Conservation (phyloP, 2,888 invertebrate species). For the Sisyra terminalis region DNA sequence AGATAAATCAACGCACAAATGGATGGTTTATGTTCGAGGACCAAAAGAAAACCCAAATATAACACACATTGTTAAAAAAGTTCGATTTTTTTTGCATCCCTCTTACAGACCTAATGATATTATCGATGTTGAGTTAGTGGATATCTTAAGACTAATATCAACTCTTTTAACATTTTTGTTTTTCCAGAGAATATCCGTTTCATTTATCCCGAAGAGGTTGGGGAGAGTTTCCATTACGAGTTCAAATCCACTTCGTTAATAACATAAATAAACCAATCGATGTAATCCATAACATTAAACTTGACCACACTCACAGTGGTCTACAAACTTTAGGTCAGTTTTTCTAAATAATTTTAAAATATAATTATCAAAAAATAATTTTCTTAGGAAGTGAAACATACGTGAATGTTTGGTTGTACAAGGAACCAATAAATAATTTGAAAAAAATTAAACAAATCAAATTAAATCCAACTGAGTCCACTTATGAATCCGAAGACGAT, state of each 20-base stretch:
- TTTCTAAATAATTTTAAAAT: neutral
- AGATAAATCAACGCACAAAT: conserved; percentile 67
- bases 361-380: conserved; percentile 8
- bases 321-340: conserved; percentile 57
- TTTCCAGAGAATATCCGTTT: conserved; percentile 56
- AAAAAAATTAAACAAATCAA: conserved; percentile 8
- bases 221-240: conserved; percentile 79
- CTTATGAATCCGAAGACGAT: conserved; percentile 8
- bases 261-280: conserved; percentile 60
- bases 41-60: conserved; percentile 40
- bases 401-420: conserved; percentile 51
- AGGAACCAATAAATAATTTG: conserved; percentile 8
- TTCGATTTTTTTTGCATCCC: conserved; percentile 66
- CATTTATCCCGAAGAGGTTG: conserved; percentile 74
- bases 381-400: conserved; percentile 61
- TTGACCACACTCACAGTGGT: conserved; percentile 70
- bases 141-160: no score
- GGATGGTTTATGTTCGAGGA: conserved; percentile 76
- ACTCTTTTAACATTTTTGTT: conserved; percentile 9
- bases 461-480: conserved; percentile 1
- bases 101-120: conserved; percentile 78
- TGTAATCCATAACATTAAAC: conserved; percentile 59
- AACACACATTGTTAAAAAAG: conserved; percentile 49
- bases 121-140: conserved; percentile 58
- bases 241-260: conserved; percentile 64